A percentile compares a stretch with the other conserved stretches of the same genome.
phyloP scores from a whole-genome alignment of 2,797 vertebrate genomes.

The Macroramphosus scolopax region DNA sequence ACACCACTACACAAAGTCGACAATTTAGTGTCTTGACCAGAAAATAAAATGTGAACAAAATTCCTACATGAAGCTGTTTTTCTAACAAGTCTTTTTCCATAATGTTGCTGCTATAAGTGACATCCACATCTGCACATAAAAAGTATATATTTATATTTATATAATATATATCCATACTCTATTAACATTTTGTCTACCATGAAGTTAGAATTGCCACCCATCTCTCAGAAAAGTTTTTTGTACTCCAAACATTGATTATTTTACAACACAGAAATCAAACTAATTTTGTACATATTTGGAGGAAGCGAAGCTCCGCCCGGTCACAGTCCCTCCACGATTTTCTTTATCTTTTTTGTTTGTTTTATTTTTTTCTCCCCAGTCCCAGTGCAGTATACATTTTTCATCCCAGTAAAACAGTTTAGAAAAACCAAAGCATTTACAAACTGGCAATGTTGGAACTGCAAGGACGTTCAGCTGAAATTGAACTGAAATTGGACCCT shows the following conservation, averaged over 20 bases:
- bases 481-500: constrained; percentile 65
- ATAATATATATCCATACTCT: constrained; percentile 87
- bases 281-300: constrained; percentile 78
- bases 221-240: constrained; percentile 70
- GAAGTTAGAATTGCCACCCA: constrained; percentile 77
- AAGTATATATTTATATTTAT: constrained; percentile 87
- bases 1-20: constrained; percentile 80
- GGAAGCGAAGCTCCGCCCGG: constrained; percentile 59
- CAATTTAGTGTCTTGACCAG: constrained; percentile 76
- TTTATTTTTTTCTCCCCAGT: constrained; percentile 23
- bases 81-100: constrained; percentile 71
- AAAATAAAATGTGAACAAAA: constrained; percentile 77
- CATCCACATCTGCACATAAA: constrained; percentile 87
- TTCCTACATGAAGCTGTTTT: constrained; percentile 72
- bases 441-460: constrained; percentile 73
- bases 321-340: constrained; percentile 45
- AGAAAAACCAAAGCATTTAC: constrained; percentile 79
- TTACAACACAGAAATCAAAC: constrained; percentile 80
- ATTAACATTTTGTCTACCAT: constrained; percentile 85
- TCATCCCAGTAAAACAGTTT: constrained; percentile 71
- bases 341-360: constrained; percentile 17
- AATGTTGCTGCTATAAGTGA: constrained; percentile 84
- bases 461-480: constrained; percentile 57
- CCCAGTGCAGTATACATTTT: constrained; percentile 57
- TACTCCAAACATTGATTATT: constrained; percentile 79